Evolutionary conservation across 1,140 invertebrate genomes (phyloP), one percentile per base, ranked within the genome.

Genomic region (Brachionus sp.): DNA sequence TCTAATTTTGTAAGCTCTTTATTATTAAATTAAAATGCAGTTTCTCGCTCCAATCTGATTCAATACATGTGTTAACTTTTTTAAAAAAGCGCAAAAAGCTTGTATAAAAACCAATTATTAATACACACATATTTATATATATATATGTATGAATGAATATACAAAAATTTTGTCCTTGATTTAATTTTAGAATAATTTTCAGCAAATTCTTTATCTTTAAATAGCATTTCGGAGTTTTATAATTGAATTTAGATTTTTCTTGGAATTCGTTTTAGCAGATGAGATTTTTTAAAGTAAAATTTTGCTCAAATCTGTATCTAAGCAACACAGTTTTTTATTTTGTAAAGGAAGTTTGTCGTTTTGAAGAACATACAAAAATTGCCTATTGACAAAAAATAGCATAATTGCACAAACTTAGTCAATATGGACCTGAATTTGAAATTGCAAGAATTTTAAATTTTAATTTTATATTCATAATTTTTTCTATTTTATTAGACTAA

Each of bases 391-490:
- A 13, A 10, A 42, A 10, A 13, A 19, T 57, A n/a, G 50, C 50
- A 57, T 19, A 57, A 9, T 23, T 57, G 50, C 50, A 57, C 50
- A 9, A 10, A 57, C 16, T 57, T n/a, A 57, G 50, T 57, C 50
- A 57, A 57, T 57, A 57, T 7, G 50, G 19, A 50, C 44, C 16
- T 50, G 19, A 57, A 57, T n/a, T 19, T 19, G 19, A 53, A 57
- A 19, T 19, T 57, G 50, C 50, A 57, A 57, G 19, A 19, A 57
- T 57, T 57, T 53, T 19, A 57, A 57, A 57, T 57, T 57, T 57
- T 57, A 57, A 57, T 53, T 53, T 53, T 53, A 16, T 57, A 57
- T 57, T 57, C 50, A 57, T 57, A 57, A 57, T 57, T 57, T 57
- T 57, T 46, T 50, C 29, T 29, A 29, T 50, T 57, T 25, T 19